phyloP scores from a whole-genome alignment of 2,888 invertebrate species.

The Herminia tarsipennalis region DNA sequence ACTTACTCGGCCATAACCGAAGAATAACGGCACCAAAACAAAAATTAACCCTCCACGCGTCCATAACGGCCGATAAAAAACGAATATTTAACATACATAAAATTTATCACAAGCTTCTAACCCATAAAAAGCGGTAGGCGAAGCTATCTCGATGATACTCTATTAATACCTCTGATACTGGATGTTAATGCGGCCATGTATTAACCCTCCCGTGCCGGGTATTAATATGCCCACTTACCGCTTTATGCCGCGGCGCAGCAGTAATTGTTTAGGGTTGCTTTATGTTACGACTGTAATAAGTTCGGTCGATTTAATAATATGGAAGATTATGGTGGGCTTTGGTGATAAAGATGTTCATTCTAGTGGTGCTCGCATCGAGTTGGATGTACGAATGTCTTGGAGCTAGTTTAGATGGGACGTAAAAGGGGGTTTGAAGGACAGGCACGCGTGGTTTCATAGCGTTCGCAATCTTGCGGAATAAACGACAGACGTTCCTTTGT shows the following conservation, averaged over 20 bases:
- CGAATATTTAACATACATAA: constrained; percentile 50
- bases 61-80: constrained; percentile 42
- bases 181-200: constrained; percentile 69
- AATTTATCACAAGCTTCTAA: constrained; percentile 51
- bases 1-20: constrained; percentile 22
- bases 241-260: constrained; percentile 61
- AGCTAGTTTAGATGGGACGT: too few relatives aligned
- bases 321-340: constrained; percentile 40
- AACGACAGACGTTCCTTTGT: too few relatives aligned
- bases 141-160: constrained; percentile 74
- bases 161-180: constrained; percentile 77
- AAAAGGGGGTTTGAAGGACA: too few relatives aligned
- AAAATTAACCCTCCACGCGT: constrained; percentile 37
- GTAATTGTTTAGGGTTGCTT: constrained; percentile 80
- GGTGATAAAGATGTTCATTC: constrained; percentile 8
- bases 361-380: too few relatives aligned
- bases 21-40: constrained; percentile 37
- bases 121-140: constrained; percentile 49
- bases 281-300: constrained; percentile 58
- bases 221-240: constrained; percentile 72
- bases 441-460: too few relatives aligned
- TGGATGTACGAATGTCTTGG: too few relatives aligned
- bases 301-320: constrained; percentile 58
- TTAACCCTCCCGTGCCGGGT: constrained; percentile 51
- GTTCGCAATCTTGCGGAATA: too few relatives aligned